Evolutionary conservation across 2,888 invertebrate genomes (phyloP), one percentile per base, ranked within the genome.

Genomic region (Pyrgus malvae): DNA sequence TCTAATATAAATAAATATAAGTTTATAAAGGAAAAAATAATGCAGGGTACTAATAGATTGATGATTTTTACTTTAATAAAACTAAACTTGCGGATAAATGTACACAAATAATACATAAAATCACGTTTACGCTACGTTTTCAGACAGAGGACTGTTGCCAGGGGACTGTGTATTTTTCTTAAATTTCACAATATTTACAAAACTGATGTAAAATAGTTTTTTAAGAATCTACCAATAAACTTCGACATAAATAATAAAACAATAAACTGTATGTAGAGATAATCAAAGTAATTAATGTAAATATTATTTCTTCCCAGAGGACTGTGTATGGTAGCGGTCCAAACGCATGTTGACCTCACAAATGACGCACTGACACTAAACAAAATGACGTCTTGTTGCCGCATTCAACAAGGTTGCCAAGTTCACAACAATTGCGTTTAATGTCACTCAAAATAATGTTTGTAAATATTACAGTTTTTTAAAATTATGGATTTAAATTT

Each of bases 341-440:
- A 49, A 44, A 44, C 44, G 31, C 55, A 40, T 55, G 23, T 41
- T 55, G 29, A 38, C 55, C 25, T 41, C 48, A 55, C 55, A 48
- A 50, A 45, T 45, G 49, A 4, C 44, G 37, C 55, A 48, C 48
- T 44, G 35, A 49, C 48, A 55, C 50, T 56, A 50, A 50, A 56
- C 37, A 50, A 56, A 38, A 56, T 56, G 31, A 19, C 42, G 44
- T 42, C 16, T 35, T 27, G 19, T 11, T 42, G 31, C 17, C 23
- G 38, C 45, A 23, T 50, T 50, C 45, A 29, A 38, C 56, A 50
- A 21, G 31, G 23, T 49, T 38, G 33, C 50, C 23, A 50, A 56
- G 40, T 31, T 45, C 29, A 56, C 44, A 38, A 23, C 14, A 37
- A 37, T 37, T 37, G 37, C 7, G 37, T 37, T 17, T 37, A 2